A percentile compares a stretch with the other conserved stretches of the same genome.
phyloP scores from a whole-genome alignment of 1,140 invertebrate species.

The Adelges cooleyi region DNA sequence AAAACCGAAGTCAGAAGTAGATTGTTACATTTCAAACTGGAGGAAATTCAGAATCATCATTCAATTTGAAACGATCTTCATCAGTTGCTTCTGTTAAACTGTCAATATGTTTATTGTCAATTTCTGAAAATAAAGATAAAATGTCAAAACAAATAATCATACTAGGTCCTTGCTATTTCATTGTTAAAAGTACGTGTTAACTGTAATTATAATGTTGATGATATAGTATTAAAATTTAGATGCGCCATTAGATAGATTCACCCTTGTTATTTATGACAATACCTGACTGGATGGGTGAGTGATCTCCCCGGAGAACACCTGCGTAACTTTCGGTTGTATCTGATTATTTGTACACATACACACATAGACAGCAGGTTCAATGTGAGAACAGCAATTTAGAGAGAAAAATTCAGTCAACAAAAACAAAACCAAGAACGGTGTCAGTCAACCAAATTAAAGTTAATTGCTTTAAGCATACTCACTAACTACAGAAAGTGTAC shows the following conservation, averaged over 20 bases:
- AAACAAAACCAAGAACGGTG: constrained; percentile 25
- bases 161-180: no score
- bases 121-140: neutral
- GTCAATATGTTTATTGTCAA: constrained; percentile 6
- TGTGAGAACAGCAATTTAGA: constrained; percentile 20
- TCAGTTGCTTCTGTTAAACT: constrained; percentile 45
- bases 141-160: neutral
- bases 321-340: constrained; percentile 14
- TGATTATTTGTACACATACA: constrained; percentile 4
- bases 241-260: neutral
- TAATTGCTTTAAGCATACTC: constrained; percentile 9
- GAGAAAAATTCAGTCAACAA: constrained; percentile 3
- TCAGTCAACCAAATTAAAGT: constrained; percentile 15
- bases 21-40: constrained; percentile 46
- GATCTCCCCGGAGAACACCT: constrained; percentile 19
- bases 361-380: constrained; percentile 13
- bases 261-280: constrained; percentile 10
- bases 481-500: constrained; percentile 10
- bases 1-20: no score
- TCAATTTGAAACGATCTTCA: constrained; percentile 55
- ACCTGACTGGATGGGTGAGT: constrained; percentile 7
- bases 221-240: no score
- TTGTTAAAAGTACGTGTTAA: no score
- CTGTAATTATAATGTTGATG: no score
- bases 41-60: constrained; percentile 72